These are phyloP conservation scores for Xerus rutilus DNA, from an alignment of 2,797 vertebrate species.

Conservation along the genomic window DNA sequence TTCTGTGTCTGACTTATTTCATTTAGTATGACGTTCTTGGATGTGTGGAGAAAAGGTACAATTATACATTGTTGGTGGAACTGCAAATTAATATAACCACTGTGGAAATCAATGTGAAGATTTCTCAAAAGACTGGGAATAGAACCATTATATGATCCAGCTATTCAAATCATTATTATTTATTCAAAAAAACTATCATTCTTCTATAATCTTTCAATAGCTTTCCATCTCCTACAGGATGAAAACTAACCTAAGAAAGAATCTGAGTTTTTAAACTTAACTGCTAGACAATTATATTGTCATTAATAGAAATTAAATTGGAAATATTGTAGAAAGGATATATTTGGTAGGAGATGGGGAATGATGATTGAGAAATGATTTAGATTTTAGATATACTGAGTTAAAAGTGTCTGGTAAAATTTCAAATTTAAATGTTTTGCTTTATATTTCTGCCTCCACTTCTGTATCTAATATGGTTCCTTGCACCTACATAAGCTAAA, in stretches of 20 bases:
- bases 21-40: too few relatives aligned
- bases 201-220: neutral
- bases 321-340: neutral
- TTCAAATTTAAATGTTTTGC: conserved; percentile 45
- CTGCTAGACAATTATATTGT: neutral
- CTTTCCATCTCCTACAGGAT: neutral
- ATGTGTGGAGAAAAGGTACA: too few relatives aligned
- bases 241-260: neutral
- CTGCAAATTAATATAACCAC: too few relatives aligned
- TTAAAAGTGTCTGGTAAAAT: neutral
- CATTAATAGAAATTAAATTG: neutral
- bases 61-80: too few relatives aligned
- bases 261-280: neutral
- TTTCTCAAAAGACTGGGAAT: too few relatives aligned
- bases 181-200: neutral
- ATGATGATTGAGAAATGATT: neutral
- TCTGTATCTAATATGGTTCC: neutral
- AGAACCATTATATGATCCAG: too few relatives aligned
- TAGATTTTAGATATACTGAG: neutral
- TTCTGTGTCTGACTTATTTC: too few relatives aligned
- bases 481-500: neutral
- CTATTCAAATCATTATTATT: too few relatives aligned
- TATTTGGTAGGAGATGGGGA: neutral
- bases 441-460: neutral
- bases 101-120: too few relatives aligned